phyloP scores from a whole-genome alignment of 1,140 invertebrate genomes.

The Leptinotarsa texana region DNA sequence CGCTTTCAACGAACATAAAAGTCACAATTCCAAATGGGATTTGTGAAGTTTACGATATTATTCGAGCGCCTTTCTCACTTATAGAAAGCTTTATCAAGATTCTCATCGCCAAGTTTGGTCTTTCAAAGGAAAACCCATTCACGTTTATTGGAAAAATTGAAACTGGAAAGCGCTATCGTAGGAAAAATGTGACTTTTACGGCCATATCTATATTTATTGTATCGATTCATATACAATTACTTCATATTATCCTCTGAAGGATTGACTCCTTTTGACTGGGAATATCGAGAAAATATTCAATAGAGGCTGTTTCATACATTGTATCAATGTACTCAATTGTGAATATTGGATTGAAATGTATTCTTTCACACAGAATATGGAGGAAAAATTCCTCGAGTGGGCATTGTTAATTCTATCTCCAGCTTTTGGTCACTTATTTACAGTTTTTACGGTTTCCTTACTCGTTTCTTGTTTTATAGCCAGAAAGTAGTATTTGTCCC shows the following conservation, averaged over 20 bases:
- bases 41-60: constrained; percentile 58
- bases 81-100: constrained; percentile 56
- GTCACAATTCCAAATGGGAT: constrained; percentile 58
- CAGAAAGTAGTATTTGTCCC: too few relatives aligned
- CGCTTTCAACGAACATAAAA: constrained; percentile 55
- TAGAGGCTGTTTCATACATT: not conserved
- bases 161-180: constrained; percentile 36
- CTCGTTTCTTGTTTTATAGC: too few relatives aligned
- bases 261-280: constrained; percentile 13
- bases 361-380: too few relatives aligned
- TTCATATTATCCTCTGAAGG: constrained; percentile 15
- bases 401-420: too few relatives aligned
- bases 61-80: constrained; percentile 55
- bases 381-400: too few relatives aligned
- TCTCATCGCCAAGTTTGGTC: constrained; percentile 48
- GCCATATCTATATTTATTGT: constrained; percentile 42
- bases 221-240: constrained; percentile 33
- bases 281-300: constrained; percentile 17
- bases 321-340: too few relatives aligned
- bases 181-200: constrained; percentile 42
- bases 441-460: too few relatives aligned
- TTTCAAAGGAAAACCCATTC: constrained; percentile 51
- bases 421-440: too few relatives aligned
- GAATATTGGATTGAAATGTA: too few relatives aligned
- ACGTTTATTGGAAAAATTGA: constrained; percentile 53